Base-by-base conservation (phyloP, 2,888 invertebrate genomes). In the Dilophus febrilis region DNA sequence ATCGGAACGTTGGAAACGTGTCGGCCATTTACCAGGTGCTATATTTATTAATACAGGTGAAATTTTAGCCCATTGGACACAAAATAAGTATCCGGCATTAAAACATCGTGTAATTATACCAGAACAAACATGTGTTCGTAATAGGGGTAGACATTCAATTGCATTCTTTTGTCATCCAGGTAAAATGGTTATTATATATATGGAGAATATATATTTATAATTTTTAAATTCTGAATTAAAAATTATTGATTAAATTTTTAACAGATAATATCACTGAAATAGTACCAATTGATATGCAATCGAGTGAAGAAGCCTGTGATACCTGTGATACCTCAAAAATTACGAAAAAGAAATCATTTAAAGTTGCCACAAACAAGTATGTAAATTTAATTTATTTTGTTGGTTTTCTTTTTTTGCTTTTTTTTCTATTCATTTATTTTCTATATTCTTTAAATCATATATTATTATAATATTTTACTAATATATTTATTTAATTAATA, bases 151-250 rank as follows among this genome's bases (percentile, higher is more conserved):
- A n/a, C 78, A 80, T 61, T 78, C 80, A 49, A 72, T 82, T 46
- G 80, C 77, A 22, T 80, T 74, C 64, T 81, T 81, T 65, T 77
- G 80, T 49, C 78, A 79, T 61, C 81, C 83, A 3, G 78, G 79
- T 63, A 61, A 29, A n/a, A 13, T 29, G 33, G 58, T 74, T 40
- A 66, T 68, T 18, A 61, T 68, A 11, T 55, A n/a, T n/a, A n/a
- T n/a, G n/a, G n/a, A n/a, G n/a, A n/a, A n/a, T n/a, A n/a, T n/a
- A n/a, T n/a, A n/a, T n/a, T n/a, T n/a, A n/a, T n/a, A n/a, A n/a
- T n/a, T n/a, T n/a, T n/a, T n/a, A n/a, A n/a, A n/a, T n/a, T n/a
- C 8, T 6, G 8, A 22, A 22, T 22, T 22, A 22, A n/a, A 22
- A 22, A 6, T 22, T 22, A 22, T 22, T 22, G 22, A 6, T 22